Percentiles rank a stretch among this genome's conserved stretches.
Evolutionary conservation across 2,888 invertebrate genomes (phyloP).

Genomic region (Rhamphomyia laevipes): DNA sequence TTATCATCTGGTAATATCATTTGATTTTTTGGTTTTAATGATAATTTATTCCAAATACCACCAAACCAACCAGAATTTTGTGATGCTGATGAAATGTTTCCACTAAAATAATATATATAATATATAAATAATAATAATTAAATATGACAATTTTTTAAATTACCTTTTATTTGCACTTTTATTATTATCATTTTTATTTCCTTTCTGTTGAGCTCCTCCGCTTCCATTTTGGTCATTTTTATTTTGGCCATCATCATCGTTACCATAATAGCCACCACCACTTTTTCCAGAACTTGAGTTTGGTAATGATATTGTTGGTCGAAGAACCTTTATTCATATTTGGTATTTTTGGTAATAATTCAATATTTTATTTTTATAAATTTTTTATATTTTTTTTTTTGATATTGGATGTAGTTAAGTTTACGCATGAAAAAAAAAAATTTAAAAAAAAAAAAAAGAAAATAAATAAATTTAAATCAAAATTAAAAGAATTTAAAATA

Average conservation of each 20-base stretch:
- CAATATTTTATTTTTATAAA: neutral
- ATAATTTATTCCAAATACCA: slow-evolving; percentile 72
- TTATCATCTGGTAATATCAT: slow-evolving; percentile 94
- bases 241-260: slow-evolving; percentile 12
- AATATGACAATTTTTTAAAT: neutral
- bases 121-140: neutral
- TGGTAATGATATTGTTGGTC: slow-evolving; percentile 46
- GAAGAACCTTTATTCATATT: slow-evolving; percentile 15
- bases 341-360: neutral
- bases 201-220: neutral
- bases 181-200: slow-evolving; percentile 3
- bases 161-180: slow-evolving; percentile 9
- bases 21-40: slow-evolving; percentile 79
- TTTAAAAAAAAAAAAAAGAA: neutral
- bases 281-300: slow-evolving; percentile 36
- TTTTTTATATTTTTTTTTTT: neutral
- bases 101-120: slow-evolving; percentile 13
- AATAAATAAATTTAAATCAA: neutral
- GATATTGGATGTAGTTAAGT: no score
- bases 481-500: neutral
- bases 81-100: slow-evolving; percentile 16
- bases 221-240: slow-evolving; percentile 15
- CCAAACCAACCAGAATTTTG: slow-evolving; percentile 65
- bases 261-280: slow-evolving; percentile 25
- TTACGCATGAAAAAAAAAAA: neutral